Evolutionary conservation across 1,140 invertebrate genomes (phyloP), one percentile per base, ranked within the genome.

Genomic region (Drosophila grimshawi): DNA sequence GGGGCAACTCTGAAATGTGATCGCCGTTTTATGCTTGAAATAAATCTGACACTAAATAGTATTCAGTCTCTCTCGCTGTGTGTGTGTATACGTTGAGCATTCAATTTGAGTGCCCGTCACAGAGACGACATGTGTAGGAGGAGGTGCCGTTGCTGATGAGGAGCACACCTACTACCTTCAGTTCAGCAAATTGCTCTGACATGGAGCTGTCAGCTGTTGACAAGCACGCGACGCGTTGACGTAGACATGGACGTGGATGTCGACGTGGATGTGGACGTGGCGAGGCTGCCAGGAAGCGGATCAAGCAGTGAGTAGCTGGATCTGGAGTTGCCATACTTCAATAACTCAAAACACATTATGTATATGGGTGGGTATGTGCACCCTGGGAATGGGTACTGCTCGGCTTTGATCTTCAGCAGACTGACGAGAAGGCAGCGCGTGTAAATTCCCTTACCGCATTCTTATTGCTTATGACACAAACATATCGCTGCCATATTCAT

Each of bases 261-360:
- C 29, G 41, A 19, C 2, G 64, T 35, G 8, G 49, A 30, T 8
- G 5, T 37, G 8, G 35, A 45, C 41, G 41, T 60, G 39, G 41
- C 30, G 30, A 2, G 30, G 27, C 46, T 52, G 79, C 79, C 83
- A 89, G 83, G 83, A 88, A 88, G 64, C 83, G 69, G 83, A 88
- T 89, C 83, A 78, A 61, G 29, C 39, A 43, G 39, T 43, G 39
- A 43, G 39, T 76, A 52, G 80, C 66, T 55, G 43, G 52, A 37
- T 62, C 19, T 63, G 53, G 30, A 48, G 51, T 4, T 32, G 62
- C 51, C 56, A 43, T 53, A 41, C 67, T 19, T 60, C 65, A 90
- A 89, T 89, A 89, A 89, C 86, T 89, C 85, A 89, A 81, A 89
- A 85, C 80, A 90, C 71, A 89, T 90, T 89, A 85, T 79, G 81